Evolutionary conservation across 2,797 vertebrate species (phyloP).

Genomic region (Bucorvus abyssinicus): DNA sequence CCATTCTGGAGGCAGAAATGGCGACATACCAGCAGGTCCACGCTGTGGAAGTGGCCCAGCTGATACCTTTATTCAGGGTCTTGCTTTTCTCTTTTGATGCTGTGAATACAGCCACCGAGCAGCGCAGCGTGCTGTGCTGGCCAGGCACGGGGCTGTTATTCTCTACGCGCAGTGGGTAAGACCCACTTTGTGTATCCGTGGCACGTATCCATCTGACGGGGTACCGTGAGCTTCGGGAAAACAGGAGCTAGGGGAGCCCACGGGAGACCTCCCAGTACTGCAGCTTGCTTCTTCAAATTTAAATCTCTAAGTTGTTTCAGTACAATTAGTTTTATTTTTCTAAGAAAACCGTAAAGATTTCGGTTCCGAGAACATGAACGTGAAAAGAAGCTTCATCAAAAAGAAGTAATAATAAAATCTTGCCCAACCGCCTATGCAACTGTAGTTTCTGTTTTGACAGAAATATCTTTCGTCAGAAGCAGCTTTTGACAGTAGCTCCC

Average conservation of each 20-base stretch:
- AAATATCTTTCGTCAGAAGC: slow-evolving; percentile 19
- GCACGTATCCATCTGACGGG: neutral
- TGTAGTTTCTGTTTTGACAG: slow-evolving; percentile 13
- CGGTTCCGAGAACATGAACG: neutral
- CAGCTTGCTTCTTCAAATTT: neutral
- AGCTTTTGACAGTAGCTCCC: slow-evolving; percentile 9
- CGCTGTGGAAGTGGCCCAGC: neutral
- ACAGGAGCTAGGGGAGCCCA: neutral
- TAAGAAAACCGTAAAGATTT: neutral
- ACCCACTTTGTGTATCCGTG: neutral
- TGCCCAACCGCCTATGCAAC: neutral
- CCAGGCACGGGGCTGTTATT: fast-evolving
- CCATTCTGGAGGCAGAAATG: neutral
- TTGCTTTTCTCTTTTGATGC: neutral
- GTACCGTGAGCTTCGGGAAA: neutral
- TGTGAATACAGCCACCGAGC: neutral
- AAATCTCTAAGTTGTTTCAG: neutral
- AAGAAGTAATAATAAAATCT: neutral
- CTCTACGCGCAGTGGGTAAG: neutral
- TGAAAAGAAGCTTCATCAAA: neutral
- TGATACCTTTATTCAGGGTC: neutral
- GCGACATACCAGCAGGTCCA: neutral
- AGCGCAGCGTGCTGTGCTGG: neutral
- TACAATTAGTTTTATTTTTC: neutral
- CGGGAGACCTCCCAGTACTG: neutral